phyloP scores from a whole-genome alignment of 2,888 invertebrate genomes.

The Margaritifera margaritifera region DNA sequence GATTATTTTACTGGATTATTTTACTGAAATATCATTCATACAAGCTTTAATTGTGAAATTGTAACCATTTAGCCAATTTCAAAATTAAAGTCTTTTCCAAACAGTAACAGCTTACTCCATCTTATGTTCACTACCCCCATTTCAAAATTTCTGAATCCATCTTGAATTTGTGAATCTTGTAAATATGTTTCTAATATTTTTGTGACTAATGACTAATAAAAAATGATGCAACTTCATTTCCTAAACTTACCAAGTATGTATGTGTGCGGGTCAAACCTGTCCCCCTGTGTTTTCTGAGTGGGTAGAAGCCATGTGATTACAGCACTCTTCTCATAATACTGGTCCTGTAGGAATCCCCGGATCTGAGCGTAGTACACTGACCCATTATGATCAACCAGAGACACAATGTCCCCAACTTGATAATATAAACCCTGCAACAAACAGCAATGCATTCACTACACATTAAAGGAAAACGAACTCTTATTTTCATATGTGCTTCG shows the following conservation, averaged over 20 bases:
- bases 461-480: no score
- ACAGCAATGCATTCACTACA: not conserved
- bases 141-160: no score
- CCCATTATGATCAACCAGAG: constrained; percentile 82
- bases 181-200: no score
- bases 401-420: constrained; percentile 93
- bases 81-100: no score
- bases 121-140: no score
- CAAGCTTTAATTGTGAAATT: no score
- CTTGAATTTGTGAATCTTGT: no score
- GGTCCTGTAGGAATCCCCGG: constrained; percentile 89
- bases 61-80: no score
- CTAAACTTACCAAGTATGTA: constrained; percentile 84
- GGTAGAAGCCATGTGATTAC: constrained; percentile 93
- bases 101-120: no score
- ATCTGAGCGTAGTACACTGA: constrained; percentile 90
- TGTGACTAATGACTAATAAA: not conserved
- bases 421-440: constrained; percentile 78
- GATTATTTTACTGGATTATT: no score
- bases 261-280: constrained; percentile 88
- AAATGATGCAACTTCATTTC: not conserved
- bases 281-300: constrained; percentile 82
- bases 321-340: constrained; percentile 94
- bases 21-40: no score
- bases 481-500: no score